Evolutionary conservation across 2,797 vertebrate species (phyloP), one percentile per base, ranked within the genome.

Genomic region (Serranus cabrilla): DNA sequence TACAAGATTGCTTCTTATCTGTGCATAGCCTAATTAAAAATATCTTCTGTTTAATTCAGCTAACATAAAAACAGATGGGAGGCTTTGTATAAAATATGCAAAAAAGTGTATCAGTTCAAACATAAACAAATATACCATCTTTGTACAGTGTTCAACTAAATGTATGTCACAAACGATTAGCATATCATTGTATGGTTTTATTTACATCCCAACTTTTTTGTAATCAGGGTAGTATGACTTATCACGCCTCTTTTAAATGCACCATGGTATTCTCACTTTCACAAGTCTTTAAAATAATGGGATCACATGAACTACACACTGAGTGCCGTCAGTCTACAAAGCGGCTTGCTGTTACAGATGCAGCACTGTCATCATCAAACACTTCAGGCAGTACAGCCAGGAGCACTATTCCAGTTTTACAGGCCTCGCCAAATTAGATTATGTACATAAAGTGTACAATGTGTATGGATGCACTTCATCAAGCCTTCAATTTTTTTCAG

Each of bases 301-400:
- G 37, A 76, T 64, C 37, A 67, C 55, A 58, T 49, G 47, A 55
- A 49, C 25, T 21, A 50, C 74, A 55, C 45, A 25, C 14, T 43
- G 4, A 25, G 9, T 45, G 7, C 16, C 10, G 17, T 45, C 3
- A 25, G n/a, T 54, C 31, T 63, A 68, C 63, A 71, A 74, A 72
- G 42, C 27, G 11, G 17, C 69, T 8, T 69, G 27, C 16, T 40
- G 64, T 64, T 73, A 78, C 43, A 67, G 34, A 80, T 58, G 70
- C 70, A 57, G 57, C 20, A 56, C 5, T 75, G 56, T 70, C 64
- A 67, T 78, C 51, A 64, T 56, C 39, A 60, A 74, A 76, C 2
- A 34, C 71, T 52, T 16, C 11, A 68, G 46, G 60, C 73, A 46
- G 14, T 18, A 54, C n/a, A 54, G 37, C 50, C 52, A 70, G 45